These are phyloP conservation scores for Orthosia gothica DNA, from an alignment of 2,888 invertebrate genomes.

Conservation along the genomic window DNA sequence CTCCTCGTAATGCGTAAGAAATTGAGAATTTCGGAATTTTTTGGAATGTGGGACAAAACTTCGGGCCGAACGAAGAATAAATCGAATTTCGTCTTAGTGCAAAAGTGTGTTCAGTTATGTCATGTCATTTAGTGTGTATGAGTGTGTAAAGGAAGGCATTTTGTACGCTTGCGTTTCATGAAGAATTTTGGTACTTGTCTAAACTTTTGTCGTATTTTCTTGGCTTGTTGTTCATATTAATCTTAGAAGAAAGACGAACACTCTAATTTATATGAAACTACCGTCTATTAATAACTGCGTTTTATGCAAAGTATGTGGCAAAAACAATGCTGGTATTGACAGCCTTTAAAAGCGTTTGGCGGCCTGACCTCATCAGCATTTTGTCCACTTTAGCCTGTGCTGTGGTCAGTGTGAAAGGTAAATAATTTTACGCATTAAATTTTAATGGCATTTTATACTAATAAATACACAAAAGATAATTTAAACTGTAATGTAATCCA, in stretches of 20 bases:
- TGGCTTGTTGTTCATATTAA: background rate
- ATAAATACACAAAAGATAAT: too few relatives aligned
- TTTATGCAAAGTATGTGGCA: background rate
- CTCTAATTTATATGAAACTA: background rate
- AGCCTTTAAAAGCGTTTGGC: background rate
- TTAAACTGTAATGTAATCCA: too few relatives aligned
- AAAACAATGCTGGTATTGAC: background rate
- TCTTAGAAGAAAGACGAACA: background rate
- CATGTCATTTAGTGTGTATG: background rate
- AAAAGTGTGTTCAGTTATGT: background rate
- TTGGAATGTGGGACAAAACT: too few relatives aligned
- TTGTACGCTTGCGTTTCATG: background rate
- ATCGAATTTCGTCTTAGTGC: background rate
- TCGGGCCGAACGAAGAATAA: too few relatives aligned
- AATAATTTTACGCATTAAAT: too few relatives aligned
- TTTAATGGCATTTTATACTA: too few relatives aligned
- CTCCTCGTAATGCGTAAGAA: background rate
- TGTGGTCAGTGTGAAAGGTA: too few relatives aligned
- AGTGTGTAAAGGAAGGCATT: background rate
- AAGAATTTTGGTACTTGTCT: too few relatives aligned
- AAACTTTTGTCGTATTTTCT: too few relatives aligned
- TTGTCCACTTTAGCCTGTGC: background rate
- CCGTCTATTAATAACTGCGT: too few relatives aligned
- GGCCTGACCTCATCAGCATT: background rate
- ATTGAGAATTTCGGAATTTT: background rate